Conservation (phyloP, 2,113 vertebrate species). For the Anthoscopus minutus region DNA sequence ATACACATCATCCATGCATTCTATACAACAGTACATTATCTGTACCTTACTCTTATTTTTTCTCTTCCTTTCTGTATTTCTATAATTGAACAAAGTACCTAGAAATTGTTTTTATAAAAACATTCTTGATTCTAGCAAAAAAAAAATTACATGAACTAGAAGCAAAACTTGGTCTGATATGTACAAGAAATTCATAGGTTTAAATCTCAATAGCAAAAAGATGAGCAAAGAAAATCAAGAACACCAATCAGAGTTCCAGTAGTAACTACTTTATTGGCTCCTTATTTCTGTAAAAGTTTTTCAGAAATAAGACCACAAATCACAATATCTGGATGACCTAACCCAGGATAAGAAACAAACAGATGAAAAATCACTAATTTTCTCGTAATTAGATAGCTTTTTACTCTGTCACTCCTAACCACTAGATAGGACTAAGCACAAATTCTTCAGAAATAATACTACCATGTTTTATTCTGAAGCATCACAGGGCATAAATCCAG, state of each 20-base stretch:
- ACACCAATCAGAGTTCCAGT: background rate
- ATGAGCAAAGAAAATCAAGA: background rate
- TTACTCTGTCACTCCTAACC: background rate
- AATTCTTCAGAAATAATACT: background rate
- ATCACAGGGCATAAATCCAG: background rate
- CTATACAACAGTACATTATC: background rate
- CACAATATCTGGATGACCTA: background rate
- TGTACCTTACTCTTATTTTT: background rate
- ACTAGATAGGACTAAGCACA: background rate
- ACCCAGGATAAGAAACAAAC: background rate
- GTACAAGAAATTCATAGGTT: background rate
- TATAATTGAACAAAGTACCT: background rate
- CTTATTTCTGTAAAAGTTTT: background rate
- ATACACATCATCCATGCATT: background rate
- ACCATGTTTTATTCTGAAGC: background rate
- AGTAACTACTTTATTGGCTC: background rate
- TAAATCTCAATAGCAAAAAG: background rate
- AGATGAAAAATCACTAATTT: background rate
- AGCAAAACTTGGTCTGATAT: background rate
- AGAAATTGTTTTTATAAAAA: background rate
- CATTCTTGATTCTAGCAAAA: background rate
- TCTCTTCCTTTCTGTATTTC: background rate
- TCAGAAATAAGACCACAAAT: constrained; percentile 5
- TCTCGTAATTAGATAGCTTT: background rate
- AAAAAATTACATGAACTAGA: background rate